Conservation (phyloP, 1,140 invertebrate genomes). For the Copidosoma floridanum region DNA sequence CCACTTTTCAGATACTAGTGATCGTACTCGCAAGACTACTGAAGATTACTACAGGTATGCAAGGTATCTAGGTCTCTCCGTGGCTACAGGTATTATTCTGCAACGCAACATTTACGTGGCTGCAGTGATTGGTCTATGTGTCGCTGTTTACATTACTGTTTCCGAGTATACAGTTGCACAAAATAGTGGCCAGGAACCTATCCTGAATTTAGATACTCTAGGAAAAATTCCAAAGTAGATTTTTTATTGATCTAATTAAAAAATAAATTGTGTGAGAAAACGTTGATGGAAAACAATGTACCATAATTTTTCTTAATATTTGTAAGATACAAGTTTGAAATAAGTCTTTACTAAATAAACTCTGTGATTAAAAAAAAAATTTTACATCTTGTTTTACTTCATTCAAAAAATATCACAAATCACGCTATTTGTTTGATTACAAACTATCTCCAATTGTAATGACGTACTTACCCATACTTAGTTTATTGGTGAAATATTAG, state of each 20-base stretch:
- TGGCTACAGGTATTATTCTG: conserved; percentile 81
- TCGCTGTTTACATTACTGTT: conserved; percentile 73
- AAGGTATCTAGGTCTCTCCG: conserved; percentile 75
- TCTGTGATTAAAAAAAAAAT: too few species aligned
- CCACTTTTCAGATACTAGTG: conserved; percentile 56
- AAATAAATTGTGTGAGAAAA: conserved; percentile 14
- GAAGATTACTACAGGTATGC: conserved; percentile 70
- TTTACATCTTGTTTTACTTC: too few species aligned
- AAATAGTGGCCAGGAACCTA: conserved; percentile 42
- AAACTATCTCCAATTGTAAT: too few species aligned
- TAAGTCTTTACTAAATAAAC: too few species aligned
- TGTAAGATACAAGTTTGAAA: too few species aligned
- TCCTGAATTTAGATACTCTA: conserved; percentile 38
- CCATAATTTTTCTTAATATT: too few species aligned
- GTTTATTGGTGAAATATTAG: too few species aligned
- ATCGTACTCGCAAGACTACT: conserved; percentile 47
- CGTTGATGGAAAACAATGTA: too few species aligned
- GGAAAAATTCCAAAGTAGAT: not conserved
- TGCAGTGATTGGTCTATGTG: conserved; percentile 69
- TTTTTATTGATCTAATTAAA: conserved; percentile 3
- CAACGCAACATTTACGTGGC: conserved; percentile 72
- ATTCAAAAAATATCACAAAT: too few species aligned
- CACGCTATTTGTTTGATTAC: too few species aligned
- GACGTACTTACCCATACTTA: too few species aligned
- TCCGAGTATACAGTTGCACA: conserved; percentile 69